Conservation (phyloP, 2,888 invertebrate genomes). For the Rhorus exstirpatorius region DNA sequence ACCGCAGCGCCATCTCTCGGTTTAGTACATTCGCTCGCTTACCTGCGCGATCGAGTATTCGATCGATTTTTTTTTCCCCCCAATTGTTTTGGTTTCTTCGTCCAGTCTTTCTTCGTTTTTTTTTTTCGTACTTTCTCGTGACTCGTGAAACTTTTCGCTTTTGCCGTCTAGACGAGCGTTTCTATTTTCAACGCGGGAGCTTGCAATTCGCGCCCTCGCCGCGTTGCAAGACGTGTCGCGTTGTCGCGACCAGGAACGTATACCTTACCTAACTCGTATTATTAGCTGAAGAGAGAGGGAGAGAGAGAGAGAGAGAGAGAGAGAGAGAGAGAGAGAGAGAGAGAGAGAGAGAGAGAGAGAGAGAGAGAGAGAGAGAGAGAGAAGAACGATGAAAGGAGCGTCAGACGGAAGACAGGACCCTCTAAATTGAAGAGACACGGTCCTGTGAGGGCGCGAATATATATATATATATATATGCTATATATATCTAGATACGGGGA, state of each 20-base stretch:
- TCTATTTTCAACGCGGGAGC: slow-evolving; percentile 62
- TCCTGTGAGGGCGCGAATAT: background rate
- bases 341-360: too few species aligned
- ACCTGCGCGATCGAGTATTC: background rate
- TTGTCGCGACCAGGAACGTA: slow-evolving; percentile 52
- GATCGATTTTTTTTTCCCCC: slow-evolving; percentile 3
- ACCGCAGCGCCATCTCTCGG: slow-evolving; percentile 43
- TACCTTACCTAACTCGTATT: slow-evolving; percentile 43
- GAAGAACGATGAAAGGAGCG: background rate
- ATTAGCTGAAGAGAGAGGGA: slow-evolving; percentile 37
- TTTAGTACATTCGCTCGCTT: slow-evolving; percentile 42
- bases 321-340: too few species aligned
- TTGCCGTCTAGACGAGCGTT: slow-evolving; percentile 65
- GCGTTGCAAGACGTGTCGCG: slow-evolving; percentile 40
- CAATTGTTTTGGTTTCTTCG: background rate
- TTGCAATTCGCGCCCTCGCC: slow-evolving; percentile 67
- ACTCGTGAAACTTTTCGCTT: slow-evolving; percentile 51
- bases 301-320: background rate
- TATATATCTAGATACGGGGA: too few species aligned
- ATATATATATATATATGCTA: background rate
- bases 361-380: too few species aligned
- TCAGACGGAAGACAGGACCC: slow-evolving; percentile 11
- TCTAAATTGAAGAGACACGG: slow-evolving; percentile 9
- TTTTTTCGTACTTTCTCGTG: slow-evolving; percentile 32
- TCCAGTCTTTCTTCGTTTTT: slow-evolving; percentile 12